Evolutionary conservation across 2,888 invertebrate species (phyloP), one percentile per base, ranked within the genome.

Genomic region (Eupithecia centaureata): DNA sequence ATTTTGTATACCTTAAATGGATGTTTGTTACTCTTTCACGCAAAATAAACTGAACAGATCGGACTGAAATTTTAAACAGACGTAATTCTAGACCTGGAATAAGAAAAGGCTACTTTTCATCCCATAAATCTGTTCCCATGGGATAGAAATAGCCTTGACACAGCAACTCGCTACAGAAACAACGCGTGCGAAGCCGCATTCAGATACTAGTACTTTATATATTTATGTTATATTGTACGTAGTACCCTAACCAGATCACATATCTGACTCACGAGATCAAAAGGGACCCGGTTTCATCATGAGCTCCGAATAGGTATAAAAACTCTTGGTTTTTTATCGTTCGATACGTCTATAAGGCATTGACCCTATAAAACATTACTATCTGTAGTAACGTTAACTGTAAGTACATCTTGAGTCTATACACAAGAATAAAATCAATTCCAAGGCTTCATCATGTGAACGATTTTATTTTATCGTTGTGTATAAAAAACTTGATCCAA

Each of bases 341-440:
- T 68, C 38, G 51, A 57, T 65, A 51, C 62, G 33, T 15, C 32
- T 28, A 42, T 4, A 68, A 61, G 68, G 56, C 76, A 69, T 52
- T 70, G 77, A 75, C 75, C 67, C 70, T 61, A 71, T 75, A 71
- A 73, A 72, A 70, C 67, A 71, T 58, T 65, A 71, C 72, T 75
- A 74, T 75, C 76, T 76, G 67, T 71, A 67, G 68, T 74, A 77
- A 75, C 76, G 75, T 72, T 74, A 74, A 71, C 72, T 71, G 73
- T 73, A 61, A 56, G 51, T 60, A 66, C 7, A 25, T 52, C 27
- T 27, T 47, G 60, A 58, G 38, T 67, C 54, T 54, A 18, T 18
- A 61, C 68, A 67, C 63, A 63, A 63, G 51, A 58, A 68, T 68
- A 65, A 65, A 68, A 62, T 54, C 25, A 65, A 59, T 67, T 67